Evolutionary conservation across 2,888 invertebrate species (phyloP).

Genomic region (Omphaloscelis lunosa): DNA sequence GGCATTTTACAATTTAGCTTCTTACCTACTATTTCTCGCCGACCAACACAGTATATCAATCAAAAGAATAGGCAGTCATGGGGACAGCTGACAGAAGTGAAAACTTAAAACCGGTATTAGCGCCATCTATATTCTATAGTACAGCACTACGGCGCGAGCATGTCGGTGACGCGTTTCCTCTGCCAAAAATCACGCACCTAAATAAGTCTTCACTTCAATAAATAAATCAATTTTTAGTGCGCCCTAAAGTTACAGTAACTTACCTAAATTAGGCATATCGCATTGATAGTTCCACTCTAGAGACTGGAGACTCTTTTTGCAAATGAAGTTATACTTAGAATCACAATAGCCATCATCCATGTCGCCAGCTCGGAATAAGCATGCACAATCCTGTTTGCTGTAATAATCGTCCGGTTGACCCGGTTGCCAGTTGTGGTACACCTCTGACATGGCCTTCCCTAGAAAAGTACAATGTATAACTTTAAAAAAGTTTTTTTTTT

Average conservation of each 20-base stretch:
- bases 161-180: too few species aligned
- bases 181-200: too few species aligned
- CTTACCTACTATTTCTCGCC: not conserved
- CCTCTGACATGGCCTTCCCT: constrained; percentile 30
- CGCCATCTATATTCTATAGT: too few species aligned
- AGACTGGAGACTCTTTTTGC: constrained; percentile 77
- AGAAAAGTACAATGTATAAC: not conserved
- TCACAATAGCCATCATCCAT: constrained; percentile 78
- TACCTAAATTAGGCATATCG: constrained; percentile 78
- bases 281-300: constrained; percentile 80
- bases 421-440: constrained; percentile 22
- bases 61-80: not conserved
- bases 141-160: too few species aligned
- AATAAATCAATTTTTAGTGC: not conserved
- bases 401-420: constrained; percentile 66
- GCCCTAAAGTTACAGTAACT: not conserved
- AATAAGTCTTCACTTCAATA: not conserved
- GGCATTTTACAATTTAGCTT: not conserved
- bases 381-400: constrained; percentile 75
- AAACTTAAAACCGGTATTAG: too few species aligned
- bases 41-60: too few species aligned
- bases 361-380: constrained; percentile 65
- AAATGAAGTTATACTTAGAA: constrained; percentile 75
- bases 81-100: too few species aligned
- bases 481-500: not conserved